Conservation (phyloP, 2,113 vertebrate genomes). For the Pelodiscus sinensis region DNA sequence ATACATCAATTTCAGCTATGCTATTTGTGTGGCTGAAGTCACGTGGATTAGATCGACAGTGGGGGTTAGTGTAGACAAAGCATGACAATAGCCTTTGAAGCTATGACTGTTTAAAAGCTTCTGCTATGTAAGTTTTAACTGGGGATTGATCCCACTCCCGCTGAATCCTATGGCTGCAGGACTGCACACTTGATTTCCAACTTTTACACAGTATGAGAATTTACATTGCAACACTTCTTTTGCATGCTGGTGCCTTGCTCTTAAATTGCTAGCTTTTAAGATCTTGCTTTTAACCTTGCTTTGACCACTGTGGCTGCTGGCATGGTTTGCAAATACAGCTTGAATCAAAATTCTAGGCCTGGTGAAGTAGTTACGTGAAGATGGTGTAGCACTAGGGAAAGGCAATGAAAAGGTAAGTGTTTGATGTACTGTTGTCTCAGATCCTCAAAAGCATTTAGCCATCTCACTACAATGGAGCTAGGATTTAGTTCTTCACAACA, state of each 20-base stretch:
- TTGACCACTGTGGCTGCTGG: background rate
- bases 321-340: background rate
- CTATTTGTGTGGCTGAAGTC: too few relatives aligned
- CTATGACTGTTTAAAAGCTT: background rate
- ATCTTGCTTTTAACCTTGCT: background rate
- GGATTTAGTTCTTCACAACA: background rate
- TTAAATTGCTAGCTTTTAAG: background rate
- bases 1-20: too few relatives aligned
- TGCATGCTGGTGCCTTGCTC: background rate
- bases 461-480: background rate
- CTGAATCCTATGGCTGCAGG: background rate
- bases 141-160: background rate
- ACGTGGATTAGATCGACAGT: too few relatives aligned
- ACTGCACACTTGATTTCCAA: background rate
- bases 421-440: background rate
- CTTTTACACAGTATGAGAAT: background rate
- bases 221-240: background rate
- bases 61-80: too few relatives aligned
- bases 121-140: constrained; percentile 44
- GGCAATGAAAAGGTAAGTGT: background rate
- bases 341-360: background rate
- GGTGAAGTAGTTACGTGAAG: background rate
- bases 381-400: background rate
- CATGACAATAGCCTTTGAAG: background rate
- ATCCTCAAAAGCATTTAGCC: background rate